These are phyloP conservation scores for Ethmia dodecea DNA, from an alignment of 2,888 invertebrate species.

Conservation along the genomic window DNA sequence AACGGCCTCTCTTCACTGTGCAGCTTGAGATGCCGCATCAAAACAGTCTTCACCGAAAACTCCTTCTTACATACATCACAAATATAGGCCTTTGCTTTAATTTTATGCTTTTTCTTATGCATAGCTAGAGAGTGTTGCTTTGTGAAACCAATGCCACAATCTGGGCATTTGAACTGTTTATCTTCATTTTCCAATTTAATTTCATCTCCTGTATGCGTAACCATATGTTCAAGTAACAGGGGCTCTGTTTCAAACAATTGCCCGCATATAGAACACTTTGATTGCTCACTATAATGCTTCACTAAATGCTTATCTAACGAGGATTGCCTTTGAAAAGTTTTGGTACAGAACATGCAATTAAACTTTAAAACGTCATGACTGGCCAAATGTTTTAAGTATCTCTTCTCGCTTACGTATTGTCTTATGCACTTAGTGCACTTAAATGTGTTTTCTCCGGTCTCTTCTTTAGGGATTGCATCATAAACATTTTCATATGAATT, in stretches of 20 bases:
- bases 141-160: conserved; percentile 71
- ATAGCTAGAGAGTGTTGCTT: conserved; percentile 68
- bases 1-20: conserved; percentile 72
- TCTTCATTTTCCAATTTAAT: conserved; percentile 27
- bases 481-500: conserved; percentile 20
- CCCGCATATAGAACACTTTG: conserved; percentile 29
- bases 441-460: conserved; percentile 26
- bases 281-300: conserved; percentile 34
- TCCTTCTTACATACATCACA: conserved; percentile 69
- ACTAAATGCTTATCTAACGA: conserved; percentile 47
- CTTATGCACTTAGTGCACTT: conserved; percentile 66
- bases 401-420: conserved; percentile 57
- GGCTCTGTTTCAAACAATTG: conserved; percentile 23
- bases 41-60: conserved; percentile 49
- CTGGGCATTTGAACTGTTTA: conserved; percentile 52
- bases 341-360: conserved; percentile 43
- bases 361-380: conserved; percentile 41
- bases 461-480: conserved; percentile 21
- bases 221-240: conserved; percentile 27
- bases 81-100: conserved; percentile 31
- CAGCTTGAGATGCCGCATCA: conserved; percentile 70
- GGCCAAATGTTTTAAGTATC: conserved; percentile 62
- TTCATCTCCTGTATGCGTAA: conserved; percentile 26
- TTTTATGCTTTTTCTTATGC: conserved; percentile 48
- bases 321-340: conserved; percentile 37